A percentile compares a stretch with the other conserved stretches of the same genome.
Conservation (phyloP, 2,797 vertebrate species). For the Intellagama lesueurii region DNA sequence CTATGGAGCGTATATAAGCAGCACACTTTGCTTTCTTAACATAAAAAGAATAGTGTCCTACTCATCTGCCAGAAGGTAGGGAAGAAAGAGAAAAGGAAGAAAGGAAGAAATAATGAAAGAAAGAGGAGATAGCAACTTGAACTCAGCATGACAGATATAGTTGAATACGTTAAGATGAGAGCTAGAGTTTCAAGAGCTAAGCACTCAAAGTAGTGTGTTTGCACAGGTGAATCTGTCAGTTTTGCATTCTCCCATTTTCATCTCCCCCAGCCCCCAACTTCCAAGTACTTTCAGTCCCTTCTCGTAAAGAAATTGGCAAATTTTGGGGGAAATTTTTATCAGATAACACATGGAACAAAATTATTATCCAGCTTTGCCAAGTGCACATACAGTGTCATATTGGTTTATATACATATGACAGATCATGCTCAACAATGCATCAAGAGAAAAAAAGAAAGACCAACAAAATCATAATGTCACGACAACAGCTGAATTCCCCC, state of each 20-base stretch:
- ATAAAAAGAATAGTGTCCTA: neutral
- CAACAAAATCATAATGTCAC: neutral
- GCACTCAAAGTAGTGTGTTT: neutral
- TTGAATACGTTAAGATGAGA: neutral
- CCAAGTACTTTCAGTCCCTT: neutral
- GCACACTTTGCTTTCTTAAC: no score
- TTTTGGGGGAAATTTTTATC: neutral
- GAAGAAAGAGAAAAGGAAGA: neutral
- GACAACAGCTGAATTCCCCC: neutral
- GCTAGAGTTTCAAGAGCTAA: neutral
- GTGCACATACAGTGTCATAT: neutral
- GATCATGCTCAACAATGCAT: neutral
- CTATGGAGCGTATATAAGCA: no score
- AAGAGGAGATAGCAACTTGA: neutral
- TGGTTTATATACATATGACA: neutral
- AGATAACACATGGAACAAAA: neutral
- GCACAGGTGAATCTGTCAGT: neutral
- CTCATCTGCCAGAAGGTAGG: neutral
- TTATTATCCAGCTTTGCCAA: neutral
- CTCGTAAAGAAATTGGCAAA: neutral
- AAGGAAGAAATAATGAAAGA: neutral
- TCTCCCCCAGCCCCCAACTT: neutral
- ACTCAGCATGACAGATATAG: neutral
- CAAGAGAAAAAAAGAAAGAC: neutral
- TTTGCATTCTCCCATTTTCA: neutral